Conservation (phyloP, 2,888 invertebrate species). For the Lepidochrysops patricia region DNA sequence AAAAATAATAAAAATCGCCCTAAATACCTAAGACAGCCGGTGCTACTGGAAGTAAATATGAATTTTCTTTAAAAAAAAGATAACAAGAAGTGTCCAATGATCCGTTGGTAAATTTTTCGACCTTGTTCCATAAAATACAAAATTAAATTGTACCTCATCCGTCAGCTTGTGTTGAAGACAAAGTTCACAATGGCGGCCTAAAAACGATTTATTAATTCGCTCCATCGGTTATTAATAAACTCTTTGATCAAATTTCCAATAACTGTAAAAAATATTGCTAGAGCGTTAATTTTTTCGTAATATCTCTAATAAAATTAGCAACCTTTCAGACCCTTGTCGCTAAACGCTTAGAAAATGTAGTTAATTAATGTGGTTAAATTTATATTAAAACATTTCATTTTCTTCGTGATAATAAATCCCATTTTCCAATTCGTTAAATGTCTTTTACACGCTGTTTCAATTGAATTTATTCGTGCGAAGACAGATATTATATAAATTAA, state of each 20-base stretch:
- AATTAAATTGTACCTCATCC: background rate
- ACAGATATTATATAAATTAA: background rate
- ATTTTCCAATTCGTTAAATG: background rate
- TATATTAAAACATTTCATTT: background rate
- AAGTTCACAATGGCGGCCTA: background rate
- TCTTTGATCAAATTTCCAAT: background rate
- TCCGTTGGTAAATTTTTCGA: background rate
- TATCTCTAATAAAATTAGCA: background rate
- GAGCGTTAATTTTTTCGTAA: background rate
- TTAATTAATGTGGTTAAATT: no score
- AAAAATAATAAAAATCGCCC: no score
- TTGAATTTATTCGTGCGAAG: background rate
- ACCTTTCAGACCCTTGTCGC: background rate
- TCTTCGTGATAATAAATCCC: background rate
- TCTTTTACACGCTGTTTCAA: background rate
- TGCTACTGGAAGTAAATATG: no score
- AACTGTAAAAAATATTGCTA: background rate
- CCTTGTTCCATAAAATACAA: background rate
- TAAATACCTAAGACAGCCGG: no score
- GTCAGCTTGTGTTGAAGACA: background rate
- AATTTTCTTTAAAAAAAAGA: no score
- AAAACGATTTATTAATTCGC: constrained; percentile 1
- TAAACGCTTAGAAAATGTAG: background rate
- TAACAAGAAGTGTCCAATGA: no score
- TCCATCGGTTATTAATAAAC: background rate